A percentile compares a stretch with the other conserved stretches of the same genome.
Conservation (phyloP, 2,888 invertebrate species). For the Volucella bombylans region DNA sequence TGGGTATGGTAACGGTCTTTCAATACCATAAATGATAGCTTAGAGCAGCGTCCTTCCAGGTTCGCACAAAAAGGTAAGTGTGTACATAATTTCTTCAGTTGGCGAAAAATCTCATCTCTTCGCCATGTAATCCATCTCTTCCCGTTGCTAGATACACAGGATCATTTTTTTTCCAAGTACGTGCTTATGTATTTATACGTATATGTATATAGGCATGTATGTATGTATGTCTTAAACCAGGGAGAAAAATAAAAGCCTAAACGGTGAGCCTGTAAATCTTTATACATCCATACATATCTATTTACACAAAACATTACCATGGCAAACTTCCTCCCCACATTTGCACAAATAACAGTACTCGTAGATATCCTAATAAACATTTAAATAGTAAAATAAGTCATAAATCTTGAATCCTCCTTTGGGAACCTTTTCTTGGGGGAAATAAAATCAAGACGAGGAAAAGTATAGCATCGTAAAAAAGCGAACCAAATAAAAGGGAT, state of each 20-base stretch:
- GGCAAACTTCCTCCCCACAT: background rate
- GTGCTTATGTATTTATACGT: background rate
- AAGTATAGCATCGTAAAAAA: conserved; percentile 56
- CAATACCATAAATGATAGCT: conserved; percentile 56
- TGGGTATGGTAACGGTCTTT: conserved; percentile 45
- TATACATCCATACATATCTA: conserved; percentile 9
- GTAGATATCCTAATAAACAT: conserved; percentile 72
- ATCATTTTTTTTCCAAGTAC: conserved; percentile 29
- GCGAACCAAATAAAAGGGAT: conserved; percentile 54
- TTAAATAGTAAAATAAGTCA: conserved; percentile 73
- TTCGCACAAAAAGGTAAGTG: conserved; percentile 55
- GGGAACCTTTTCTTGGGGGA: conserved; percentile 61
- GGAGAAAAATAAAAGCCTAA: conserved; percentile 3
- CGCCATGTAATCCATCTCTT: conserved; percentile 66
- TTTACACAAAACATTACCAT: conserved; percentile 1
- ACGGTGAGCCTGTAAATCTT: conserved; percentile 56
- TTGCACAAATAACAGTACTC: conserved; percentile 27
- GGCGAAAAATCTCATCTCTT: conserved; percentile 57
- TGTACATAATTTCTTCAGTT: conserved; percentile 67
- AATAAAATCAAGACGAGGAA: conserved; percentile 53
- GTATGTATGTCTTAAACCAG: conserved; percentile 5
- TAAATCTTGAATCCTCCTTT: conserved; percentile 72
- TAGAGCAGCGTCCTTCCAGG: conserved; percentile 19
- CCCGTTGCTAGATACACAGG: conserved; percentile 30
- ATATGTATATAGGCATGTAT: background rate